Evolutionary conservation across 1,140 invertebrate species (phyloP).

Genomic region (Drosophila tropicalis): DNA sequence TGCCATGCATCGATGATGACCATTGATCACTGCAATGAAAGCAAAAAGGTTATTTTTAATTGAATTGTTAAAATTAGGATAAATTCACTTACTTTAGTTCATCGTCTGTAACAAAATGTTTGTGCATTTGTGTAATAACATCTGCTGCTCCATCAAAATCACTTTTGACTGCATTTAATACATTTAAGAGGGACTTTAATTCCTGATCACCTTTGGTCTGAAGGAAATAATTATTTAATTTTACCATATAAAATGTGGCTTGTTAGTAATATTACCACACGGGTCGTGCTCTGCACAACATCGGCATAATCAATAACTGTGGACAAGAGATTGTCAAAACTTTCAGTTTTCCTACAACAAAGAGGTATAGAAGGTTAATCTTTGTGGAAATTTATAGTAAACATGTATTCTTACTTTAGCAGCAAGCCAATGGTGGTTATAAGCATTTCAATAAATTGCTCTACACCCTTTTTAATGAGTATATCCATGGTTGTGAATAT

Average conservation of each 20-base stretch:
- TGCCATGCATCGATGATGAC: slow-evolving; percentile 87
- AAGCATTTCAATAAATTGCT: slow-evolving; percentile 86
- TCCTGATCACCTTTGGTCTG: slow-evolving; percentile 74
- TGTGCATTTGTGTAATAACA: slow-evolving; percentile 78
- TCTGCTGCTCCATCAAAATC: slow-evolving; percentile 78
- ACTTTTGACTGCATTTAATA: slow-evolving; percentile 59
- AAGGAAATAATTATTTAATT: not conserved
- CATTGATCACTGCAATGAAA: slow-evolving; percentile 86
- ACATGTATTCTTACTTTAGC: slow-evolving; percentile 47
- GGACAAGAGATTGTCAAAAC: slow-evolving; percentile 71
- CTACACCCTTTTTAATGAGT: slow-evolving; percentile 87
- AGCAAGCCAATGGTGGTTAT: slow-evolving; percentile 83
- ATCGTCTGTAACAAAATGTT: slow-evolving; percentile 77
- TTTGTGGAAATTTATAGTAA: not conserved
- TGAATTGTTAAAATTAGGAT: not conserved
- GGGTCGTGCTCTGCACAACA: slow-evolving; percentile 65
- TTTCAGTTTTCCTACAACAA: slow-evolving; percentile 69
- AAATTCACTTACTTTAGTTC: slow-evolving; percentile 59
- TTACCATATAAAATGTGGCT: not conserved
- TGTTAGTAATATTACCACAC: slow-evolving; percentile 43
- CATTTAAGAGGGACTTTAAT: slow-evolving; percentile 52
- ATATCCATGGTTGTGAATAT: slow-evolving; percentile 85
- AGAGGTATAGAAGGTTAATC: not conserved
- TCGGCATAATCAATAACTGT: slow-evolving; percentile 77
- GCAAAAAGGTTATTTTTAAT: not conserved